Percentiles rank a stretch among this genome's conserved stretches.
phyloP scores from a whole-genome alignment of 2,797 vertebrate species.

The Lagocephalus sceleratus region DNA sequence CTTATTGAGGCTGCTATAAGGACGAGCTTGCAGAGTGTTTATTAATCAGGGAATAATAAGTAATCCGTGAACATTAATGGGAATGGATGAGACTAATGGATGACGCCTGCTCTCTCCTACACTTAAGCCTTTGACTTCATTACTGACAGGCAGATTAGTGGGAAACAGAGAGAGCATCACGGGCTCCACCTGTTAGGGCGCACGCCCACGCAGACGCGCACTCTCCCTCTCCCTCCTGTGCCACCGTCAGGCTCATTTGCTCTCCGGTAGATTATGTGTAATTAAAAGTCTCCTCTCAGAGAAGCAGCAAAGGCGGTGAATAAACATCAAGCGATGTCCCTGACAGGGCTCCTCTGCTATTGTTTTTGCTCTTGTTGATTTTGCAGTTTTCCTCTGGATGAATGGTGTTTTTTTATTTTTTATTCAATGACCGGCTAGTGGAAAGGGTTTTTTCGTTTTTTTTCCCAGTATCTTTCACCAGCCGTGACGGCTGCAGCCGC shows the following conservation, averaged over 20 bases:
- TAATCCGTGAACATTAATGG: conserved; percentile 76
- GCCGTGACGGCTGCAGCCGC: conserved; percentile 39
- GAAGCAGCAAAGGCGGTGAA: conserved; percentile 56
- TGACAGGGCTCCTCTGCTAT: conserved; percentile 46
- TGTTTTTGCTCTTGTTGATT: conserved; percentile 23
- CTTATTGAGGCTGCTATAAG: conserved; percentile 69
- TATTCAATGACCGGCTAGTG: background rate
- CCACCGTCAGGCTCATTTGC: conserved; percentile 73
- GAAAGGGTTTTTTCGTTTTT: conserved; percentile 32
- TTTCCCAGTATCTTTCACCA: conserved; percentile 44
- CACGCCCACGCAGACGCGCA: conserved; percentile 38
- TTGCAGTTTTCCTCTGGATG: conserved; percentile 23
- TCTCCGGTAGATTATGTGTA: conserved; percentile 70
- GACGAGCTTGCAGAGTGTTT: conserved; percentile 68
- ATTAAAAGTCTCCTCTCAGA: conserved; percentile 68
- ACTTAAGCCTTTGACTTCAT: conserved; percentile 75
- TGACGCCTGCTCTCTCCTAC: conserved; percentile 66
- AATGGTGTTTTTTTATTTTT: conserved; percentile 12
- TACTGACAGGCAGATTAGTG: conserved; percentile 76
- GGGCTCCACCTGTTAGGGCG: conserved; percentile 61
- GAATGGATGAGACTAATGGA: conserved; percentile 75
- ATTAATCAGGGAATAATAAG: conserved; percentile 81
- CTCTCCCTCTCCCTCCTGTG: conserved; percentile 55
- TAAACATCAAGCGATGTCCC: conserved; percentile 65
- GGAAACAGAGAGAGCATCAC: conserved; percentile 64